Base-by-base conservation (phyloP, 2,113 vertebrate genomes). In the Theristicus caerulescens region DNA sequence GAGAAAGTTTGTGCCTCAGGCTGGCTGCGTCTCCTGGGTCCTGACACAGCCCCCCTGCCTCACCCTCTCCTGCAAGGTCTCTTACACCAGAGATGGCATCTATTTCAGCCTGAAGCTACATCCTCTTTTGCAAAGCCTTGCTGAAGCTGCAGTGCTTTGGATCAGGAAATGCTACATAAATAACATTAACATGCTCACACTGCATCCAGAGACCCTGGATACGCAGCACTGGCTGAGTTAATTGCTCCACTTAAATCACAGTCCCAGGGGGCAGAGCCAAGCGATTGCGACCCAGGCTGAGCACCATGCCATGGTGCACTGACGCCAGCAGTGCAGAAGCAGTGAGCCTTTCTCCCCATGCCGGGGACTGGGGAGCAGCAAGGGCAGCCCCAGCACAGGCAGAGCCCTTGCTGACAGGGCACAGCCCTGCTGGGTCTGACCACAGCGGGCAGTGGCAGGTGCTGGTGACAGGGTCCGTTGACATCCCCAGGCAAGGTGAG, bases 171-270 rank as follows among this genome's bases (percentile, higher is more conserved):
- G 11, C 47, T 20, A 4, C 16, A 1, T 21, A 31, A 65, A 31
- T 19, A 49, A 25, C 2, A 1, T 29, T 27, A 16, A 21, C 29
- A 1, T 2, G 8, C 34, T 76, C 24, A 16, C 3, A 1, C 20
- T 26, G 31, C 29, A 32, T 10, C 55, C 44, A 25, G 59, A 38
- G 58, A 42, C 64, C 26, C 31, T 31, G 42, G 26, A 15, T 10
- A 10, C 3, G 1, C 5, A 3, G 42, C 9, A 24, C 19, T 4
- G 38, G 16, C 47, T 7, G 55, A 24, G 29, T 9, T 46, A 54
- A 54, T 4, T 10, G 32, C 27, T 90, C 46, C 25, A 31, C 21
- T 32, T 13, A 12, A 59, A n/a, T 34, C 34, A 8, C 13, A 3
- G 24, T 34, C 19, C 54, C 11, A 32, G 26, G 29, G 54, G 24